phyloP scores from a whole-genome alignment of 1,140 invertebrate genomes.

The Mya arenaria region DNA sequence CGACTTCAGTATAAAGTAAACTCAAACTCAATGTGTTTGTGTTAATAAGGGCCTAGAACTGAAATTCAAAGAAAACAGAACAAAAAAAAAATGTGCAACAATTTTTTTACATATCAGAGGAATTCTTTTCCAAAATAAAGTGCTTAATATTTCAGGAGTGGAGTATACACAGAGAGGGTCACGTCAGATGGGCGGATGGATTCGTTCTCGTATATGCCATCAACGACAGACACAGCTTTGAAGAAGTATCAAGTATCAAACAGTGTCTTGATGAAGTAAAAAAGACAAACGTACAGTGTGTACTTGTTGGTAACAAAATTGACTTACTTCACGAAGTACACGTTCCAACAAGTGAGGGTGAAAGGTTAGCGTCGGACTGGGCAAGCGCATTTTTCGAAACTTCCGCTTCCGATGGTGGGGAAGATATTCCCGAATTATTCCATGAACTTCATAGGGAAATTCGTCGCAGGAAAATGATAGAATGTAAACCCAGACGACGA shows the following conservation, averaged over 20 bases:
- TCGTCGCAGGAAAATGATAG: conserved; percentile 74
- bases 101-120: no score
- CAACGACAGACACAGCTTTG: conserved; percentile 92
- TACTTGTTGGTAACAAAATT: conserved; percentile 93
- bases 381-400: conserved; percentile 93
- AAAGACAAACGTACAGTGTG: conserved; percentile 83
- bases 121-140: neutral
- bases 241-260: conserved; percentile 87
- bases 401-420: conserved; percentile 90
- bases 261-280: conserved; percentile 86
- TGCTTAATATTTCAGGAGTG: conserved; percentile 67
- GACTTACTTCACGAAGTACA: conserved; percentile 95
- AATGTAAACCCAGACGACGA: conserved; percentile 74
- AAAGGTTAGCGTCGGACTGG: conserved; percentile 87
- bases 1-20: no score
- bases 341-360: conserved; percentile 92
- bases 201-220: conserved; percentile 95
- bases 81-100: no score
- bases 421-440: conserved; percentile 80
- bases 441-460: conserved; percentile 79
- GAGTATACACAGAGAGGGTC: conserved; percentile 85
- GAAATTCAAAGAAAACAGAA: no score
- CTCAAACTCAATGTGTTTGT: conserved; percentile 1
- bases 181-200: conserved; percentile 94
- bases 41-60: no score